Evolutionary conservation across 53 echinoderm and acorn worm genomes (phyloP).

Genomic region (Zoroaster sp.): DNA sequence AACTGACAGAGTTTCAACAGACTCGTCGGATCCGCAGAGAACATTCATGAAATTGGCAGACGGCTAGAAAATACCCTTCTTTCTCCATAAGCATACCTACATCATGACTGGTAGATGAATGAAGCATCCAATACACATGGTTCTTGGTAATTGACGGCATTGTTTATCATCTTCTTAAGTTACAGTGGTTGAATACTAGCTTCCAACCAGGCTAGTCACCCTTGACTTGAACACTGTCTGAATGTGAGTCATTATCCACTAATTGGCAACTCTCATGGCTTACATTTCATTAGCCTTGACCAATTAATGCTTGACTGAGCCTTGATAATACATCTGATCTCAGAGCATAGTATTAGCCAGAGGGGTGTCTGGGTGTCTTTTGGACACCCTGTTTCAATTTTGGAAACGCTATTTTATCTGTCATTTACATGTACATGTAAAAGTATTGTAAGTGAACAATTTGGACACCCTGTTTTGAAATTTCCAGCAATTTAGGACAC

Average conservation of each 20-base stretch:
- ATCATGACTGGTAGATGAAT: background rate
- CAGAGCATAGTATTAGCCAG: too few species aligned
- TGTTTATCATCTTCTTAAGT: too few species aligned
- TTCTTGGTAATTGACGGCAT: too few species aligned
- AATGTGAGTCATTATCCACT: background rate
- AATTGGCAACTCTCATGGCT: background rate
- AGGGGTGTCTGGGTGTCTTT: too few species aligned
- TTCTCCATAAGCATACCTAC: constrained; percentile 3
- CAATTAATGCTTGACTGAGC: background rate
- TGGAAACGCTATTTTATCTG: too few species aligned
- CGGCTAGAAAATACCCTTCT: background rate
- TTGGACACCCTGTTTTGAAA: too few species aligned
- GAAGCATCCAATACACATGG: too few species aligned
- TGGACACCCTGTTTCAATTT: too few species aligned
- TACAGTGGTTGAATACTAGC: background rate
- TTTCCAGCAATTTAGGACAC: too few species aligned
- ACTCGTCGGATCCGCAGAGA: background rate
- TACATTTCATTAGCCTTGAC: background rate
- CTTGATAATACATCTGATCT: too few species aligned
- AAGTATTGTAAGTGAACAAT: too few species aligned
- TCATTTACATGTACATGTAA: too few species aligned
- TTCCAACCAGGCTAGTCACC: background rate
- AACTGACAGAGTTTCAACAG: background rate
- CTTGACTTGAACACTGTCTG: background rate
- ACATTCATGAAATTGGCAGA: constrained; percentile 24